Base-by-base conservation (phyloP, 2,888 invertebrate species). In the Acronicta leporina region DNA sequence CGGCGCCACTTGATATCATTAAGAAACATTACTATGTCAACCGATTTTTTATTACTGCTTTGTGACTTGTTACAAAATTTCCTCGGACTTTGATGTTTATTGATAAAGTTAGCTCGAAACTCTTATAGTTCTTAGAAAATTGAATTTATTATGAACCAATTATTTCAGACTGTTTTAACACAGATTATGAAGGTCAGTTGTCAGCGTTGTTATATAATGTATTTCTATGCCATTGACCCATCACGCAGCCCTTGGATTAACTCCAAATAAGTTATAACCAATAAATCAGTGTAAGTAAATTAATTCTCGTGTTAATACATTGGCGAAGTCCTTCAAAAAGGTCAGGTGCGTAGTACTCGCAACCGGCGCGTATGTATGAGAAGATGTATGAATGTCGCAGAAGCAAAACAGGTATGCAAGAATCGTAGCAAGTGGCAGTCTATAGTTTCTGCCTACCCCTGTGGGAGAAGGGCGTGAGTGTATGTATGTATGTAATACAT, bases 1-100 rank as follows among this genome's bases (percentile, higher is more conserved):
- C 75, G 84, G 85, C 87, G 88, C 87, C 87, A 84, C 79, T 81
- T 78, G 77, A 81, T 83, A 81, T 79, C 69, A 75, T 77, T 69
- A 68, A 75, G 67, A 75, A 80, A 81, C 72, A 73, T 64, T 48
- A 64, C 62, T 68, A 57, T 58, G 54, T 54, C 51, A 59, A 30
- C 49, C 40, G 25, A 64, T 73, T 59, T 63, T 58, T 71, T 75
- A 65, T 68, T 61, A 59, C 63, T 68, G 73, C 66, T 71, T 57
- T 64, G 61, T 58, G 41, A 45, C 6, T 59, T 60, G 59, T 67
- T 53, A 56, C 56, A 27, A 55, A 60, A 62, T 63, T 56, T 68
- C 25, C 20, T 38, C 38, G 49, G 50, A 65, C 45, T 65, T 50
- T 27, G 38, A 69, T 50, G 14, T 46, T 64, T 57, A 58, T 71